Percentiles rank a stretch among this genome's conserved stretches.
These are phyloP conservation scores for Hypomesus transpacificus DNA, from an alignment of 2,113 vertebrate genomes.

Conservation along the genomic window DNA sequence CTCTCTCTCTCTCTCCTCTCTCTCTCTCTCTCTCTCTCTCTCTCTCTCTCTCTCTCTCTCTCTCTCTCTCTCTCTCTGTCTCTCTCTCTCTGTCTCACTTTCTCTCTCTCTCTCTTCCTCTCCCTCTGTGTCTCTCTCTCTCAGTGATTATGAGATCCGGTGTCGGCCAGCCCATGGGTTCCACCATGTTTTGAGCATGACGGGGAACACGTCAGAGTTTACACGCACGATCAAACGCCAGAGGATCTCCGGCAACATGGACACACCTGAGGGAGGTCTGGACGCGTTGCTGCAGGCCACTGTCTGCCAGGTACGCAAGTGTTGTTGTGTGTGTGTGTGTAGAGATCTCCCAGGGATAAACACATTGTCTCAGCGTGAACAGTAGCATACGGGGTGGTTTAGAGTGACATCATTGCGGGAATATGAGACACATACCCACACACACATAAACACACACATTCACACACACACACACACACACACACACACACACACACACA, in stretches of 20 bases:
- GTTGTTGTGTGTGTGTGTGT: slow-evolving; percentile 15
- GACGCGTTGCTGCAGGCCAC: slow-evolving; percentile 96
- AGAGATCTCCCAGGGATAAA: slow-evolving; percentile 24
- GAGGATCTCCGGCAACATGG: slow-evolving; percentile 95
- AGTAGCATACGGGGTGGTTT: slow-evolving; percentile 35
- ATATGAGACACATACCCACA: slow-evolving; percentile 35
- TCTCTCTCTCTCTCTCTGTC: not conserved
- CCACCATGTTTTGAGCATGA: slow-evolving; percentile 91
- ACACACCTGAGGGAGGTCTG: slow-evolving; percentile 94
- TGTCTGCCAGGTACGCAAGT: slow-evolving; percentile 85
- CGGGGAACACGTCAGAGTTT: slow-evolving; percentile 90
- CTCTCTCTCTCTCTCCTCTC: slow-evolving; percentile 16
- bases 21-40: not conserved
- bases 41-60: not conserved
- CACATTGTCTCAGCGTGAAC: slow-evolving; percentile 41
- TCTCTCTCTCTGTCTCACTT: not conserved
- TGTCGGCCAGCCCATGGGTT: slow-evolving; percentile 95
- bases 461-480: slow-evolving; percentile 25
- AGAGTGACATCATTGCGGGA: slow-evolving; percentile 39
- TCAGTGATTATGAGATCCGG: slow-evolving; percentile 85
- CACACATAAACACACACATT: slow-evolving; percentile 13
- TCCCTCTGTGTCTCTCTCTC: not conserved
- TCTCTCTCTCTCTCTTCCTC: not conserved
- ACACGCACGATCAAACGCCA: slow-evolving; percentile 85
- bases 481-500: slow-evolving; percentile 9